These are phyloP conservation scores for Scomber colias DNA, from an alignment of 2,113 vertebrate genomes.

Conservation along the genomic window DNA sequence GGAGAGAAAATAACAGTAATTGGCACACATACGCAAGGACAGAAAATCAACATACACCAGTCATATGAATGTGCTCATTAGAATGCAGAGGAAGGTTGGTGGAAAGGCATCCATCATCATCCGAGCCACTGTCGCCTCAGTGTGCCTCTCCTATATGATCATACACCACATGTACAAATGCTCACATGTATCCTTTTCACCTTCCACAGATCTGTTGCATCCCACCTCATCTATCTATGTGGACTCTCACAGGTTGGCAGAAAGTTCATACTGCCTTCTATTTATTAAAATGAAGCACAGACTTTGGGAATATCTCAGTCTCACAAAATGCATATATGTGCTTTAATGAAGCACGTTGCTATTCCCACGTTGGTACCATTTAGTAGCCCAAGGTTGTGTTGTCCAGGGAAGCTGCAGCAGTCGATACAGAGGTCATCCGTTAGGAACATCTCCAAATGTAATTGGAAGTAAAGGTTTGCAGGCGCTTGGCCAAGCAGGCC, in stretches of 20 bases:
- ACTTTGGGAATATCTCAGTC: no score
- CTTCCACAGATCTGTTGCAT: conserved; percentile 37
- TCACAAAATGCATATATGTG: neutral
- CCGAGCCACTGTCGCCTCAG: conserved; percentile 45
- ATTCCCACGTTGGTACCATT: neutral
- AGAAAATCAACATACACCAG: conserved; percentile 43
- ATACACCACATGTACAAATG: conserved; percentile 46
- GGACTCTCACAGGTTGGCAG: conserved; percentile 22
- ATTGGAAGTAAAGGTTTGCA: conserved; percentile 65
- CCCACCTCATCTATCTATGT: conserved; percentile 46
- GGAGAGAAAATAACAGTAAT: conserved; percentile 30
- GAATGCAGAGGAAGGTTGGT: conserved; percentile 47
- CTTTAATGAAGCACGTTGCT: neutral
- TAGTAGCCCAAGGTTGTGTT: conserved; percentile 12
- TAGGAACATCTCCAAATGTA: conserved; percentile 63
- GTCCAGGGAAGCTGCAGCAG: conserved; percentile 21
- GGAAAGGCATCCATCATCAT: conserved; percentile 66
- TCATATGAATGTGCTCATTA: conserved; percentile 55
- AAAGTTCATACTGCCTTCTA: neutral
- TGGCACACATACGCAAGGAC: conserved; percentile 49
- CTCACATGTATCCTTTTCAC: conserved; percentile 42
- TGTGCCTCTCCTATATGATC: conserved; percentile 41
- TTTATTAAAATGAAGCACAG: conserved; percentile 19
- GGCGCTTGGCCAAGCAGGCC: conserved; percentile 48
- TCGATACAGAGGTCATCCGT: conserved; percentile 31